Conservation (phyloP, 1,140 invertebrate species). For the Tribolium madens region DNA sequence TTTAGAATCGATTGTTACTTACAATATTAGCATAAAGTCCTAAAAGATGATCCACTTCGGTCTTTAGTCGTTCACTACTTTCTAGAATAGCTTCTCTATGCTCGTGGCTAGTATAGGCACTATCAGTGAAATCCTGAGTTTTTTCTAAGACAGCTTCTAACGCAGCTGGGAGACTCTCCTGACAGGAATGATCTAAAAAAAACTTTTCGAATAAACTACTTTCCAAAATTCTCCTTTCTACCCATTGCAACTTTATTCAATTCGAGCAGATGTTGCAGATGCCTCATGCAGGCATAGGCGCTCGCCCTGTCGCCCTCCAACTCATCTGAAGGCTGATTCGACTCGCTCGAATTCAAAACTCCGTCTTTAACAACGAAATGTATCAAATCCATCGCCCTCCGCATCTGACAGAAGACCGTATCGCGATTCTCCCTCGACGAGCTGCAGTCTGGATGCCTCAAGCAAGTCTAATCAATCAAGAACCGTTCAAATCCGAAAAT, state of each 20-base stretch:
- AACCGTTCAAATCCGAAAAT: not conserved
- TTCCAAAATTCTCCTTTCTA: conserved; percentile 29
- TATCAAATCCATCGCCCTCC: conserved; percentile 96
- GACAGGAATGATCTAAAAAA: conserved; percentile 70
- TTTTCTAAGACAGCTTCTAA: conserved; percentile 93
- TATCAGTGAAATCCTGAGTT: conserved; percentile 99
- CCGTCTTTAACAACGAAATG: conserved; percentile 97
- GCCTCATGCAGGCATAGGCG: conserved; percentile 82
- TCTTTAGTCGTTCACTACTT: conserved; percentile 81
- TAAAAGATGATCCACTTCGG: conserved; percentile 88
- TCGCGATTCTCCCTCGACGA: conserved; percentile 95
- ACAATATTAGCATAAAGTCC: conserved; percentile 87
- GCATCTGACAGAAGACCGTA: conserved; percentile 97
- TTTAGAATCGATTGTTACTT: conserved; percentile 66
- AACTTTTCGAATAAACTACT: not conserved
- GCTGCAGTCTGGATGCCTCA: conserved; percentile 94
- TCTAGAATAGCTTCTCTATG: conserved; percentile 85
- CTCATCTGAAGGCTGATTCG: conserved; percentile 57
- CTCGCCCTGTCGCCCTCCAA: conserved; percentile 78
- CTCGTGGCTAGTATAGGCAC: conserved; percentile 97
- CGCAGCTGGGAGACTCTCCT: conserved; percentile 83
- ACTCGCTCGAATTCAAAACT: conserved; percentile 69
- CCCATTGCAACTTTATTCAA: conserved; percentile 77
- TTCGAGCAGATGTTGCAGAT: conserved; percentile 88
- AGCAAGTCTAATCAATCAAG: conserved; percentile 75